phyloP scores from a whole-genome alignment of 2,113 vertebrate species.

The Henicopernis longicauda region DNA sequence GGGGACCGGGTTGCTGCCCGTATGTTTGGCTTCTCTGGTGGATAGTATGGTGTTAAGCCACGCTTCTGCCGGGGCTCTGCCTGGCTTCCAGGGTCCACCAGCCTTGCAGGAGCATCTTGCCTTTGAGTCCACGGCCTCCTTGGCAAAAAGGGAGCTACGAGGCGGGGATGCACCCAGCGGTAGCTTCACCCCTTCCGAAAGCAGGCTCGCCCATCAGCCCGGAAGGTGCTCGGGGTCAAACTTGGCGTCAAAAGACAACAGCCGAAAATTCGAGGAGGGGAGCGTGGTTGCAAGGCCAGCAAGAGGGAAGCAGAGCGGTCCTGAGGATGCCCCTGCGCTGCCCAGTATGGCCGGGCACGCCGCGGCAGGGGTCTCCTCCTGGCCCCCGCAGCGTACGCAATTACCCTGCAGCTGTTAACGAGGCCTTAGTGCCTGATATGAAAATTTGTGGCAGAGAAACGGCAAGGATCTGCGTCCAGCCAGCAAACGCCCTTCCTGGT shows the following conservation, averaged over 20 bases:
- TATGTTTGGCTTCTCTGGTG: not conserved
- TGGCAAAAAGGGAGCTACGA: fast-evolving
- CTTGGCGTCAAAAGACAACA: fast-evolving
- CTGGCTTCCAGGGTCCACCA: fast-evolving
- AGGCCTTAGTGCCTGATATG: fast-evolving
- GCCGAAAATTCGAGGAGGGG: fast-evolving
- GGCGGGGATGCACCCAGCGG: fast-evolving
- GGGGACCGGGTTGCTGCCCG: fast-evolving
- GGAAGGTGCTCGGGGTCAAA: not conserved
- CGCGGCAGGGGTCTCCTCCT: fast-evolving
- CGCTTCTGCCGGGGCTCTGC: fast-evolving
- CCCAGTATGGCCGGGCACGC: fast-evolving
- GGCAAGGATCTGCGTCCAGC: not conserved
- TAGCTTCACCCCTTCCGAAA: not conserved
- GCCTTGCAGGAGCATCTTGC: no score
- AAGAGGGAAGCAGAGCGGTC: fast-evolving
- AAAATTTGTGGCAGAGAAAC: not conserved
- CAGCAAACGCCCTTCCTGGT: fast-evolving
- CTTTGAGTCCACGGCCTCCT: not conserved
- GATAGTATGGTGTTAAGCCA: fast-evolving
- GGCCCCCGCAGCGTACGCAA: fast-evolving
- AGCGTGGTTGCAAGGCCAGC: fast-evolving
- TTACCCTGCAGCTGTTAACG: fast-evolving
- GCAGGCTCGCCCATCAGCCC: not conserved
- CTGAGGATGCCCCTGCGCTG: not conserved